Conservation (phyloP, 2,113 vertebrate species). For the Nansenia antarctica region DNA sequence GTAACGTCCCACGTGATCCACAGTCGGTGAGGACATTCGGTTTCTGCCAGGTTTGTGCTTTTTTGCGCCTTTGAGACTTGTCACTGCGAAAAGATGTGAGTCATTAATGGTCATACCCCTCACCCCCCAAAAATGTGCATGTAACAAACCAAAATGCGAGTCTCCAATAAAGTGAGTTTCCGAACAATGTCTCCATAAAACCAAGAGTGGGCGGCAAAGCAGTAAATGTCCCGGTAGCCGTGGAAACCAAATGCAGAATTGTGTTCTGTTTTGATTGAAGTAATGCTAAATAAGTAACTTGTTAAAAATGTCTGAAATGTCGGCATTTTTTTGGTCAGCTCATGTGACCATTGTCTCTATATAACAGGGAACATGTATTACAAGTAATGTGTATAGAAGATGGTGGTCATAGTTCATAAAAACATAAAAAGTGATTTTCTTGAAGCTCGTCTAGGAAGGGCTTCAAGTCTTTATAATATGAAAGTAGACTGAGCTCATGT, state of each 20-base stretch:
- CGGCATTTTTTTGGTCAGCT: not conserved
- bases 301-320: not conserved
- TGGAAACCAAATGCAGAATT: not conserved
- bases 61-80: not conserved
- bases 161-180: not conserved
- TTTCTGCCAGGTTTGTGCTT: not conserved
- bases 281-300: not conserved
- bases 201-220: not conserved
- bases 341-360: too few species aligned
- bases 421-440: too few species aligned
- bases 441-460: not conserved
- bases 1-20: too few species aligned
- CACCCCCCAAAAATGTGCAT: too few species aligned
- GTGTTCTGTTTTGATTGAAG: not conserved
- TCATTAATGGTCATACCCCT: not conserved
- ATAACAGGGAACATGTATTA: not conserved
- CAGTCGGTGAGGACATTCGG: too few species aligned
- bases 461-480: not conserved
- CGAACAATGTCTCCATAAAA: not conserved
- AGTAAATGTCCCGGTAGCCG: not conserved
- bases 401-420: not conserved
- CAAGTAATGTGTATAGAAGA: not conserved
- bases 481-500: not conserved
- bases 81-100: not conserved
- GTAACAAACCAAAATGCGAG: too few species aligned